Base-by-base conservation (phyloP, 2,797 vertebrate species). In the Clarias laeviceps region DNA sequence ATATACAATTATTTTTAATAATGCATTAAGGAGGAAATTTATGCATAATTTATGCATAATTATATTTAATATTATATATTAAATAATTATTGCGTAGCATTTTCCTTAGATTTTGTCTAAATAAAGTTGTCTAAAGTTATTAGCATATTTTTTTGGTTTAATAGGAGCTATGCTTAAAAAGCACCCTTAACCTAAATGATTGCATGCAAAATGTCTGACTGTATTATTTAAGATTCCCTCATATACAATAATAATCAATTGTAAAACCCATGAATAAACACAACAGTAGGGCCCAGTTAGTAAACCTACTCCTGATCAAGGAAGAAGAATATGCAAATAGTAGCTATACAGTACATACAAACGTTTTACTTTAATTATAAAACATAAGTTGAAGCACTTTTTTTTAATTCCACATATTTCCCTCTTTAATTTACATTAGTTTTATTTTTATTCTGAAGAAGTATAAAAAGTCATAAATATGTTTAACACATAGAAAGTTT, bases 131-230 rank as follows among this genome's bases (percentile, higher is more conserved):
- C n/a, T n/a, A n/a, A 34, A 37, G 24, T 29, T 50, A 22, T 17
- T 66, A 69, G 4, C 50, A 65, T 78, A 1, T 78, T 84, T 80
- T n/a, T 62, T 17, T 66, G n/a, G 5, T 45, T 8, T 24, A 17
- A 59, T 59, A 40, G 17, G 69, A 59, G 54, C 73, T 27, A 61
- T 61, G 54, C 74, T 68, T 69, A 68, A n/a, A 54, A 77, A 65
- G 61, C 62, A 76, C 40, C 65, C 50, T 78, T 56, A 54, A 64
- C 61, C 24, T 61, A 85, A 70, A 80, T 81, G 77, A 85, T 68
- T 68, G 66, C 34, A 37, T 81, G 59, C 29, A 73, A 74, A 80
- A 74, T 64, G 77, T 11, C 24, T 79, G 65, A 9, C 77, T 27
- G 34, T n/a, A 34, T 84, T 34, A 79, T 84, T 84, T 29, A 68